Evolutionary conservation across 2,888 invertebrate species (phyloP).

Genomic region (Linnaemya vulpina): DNA sequence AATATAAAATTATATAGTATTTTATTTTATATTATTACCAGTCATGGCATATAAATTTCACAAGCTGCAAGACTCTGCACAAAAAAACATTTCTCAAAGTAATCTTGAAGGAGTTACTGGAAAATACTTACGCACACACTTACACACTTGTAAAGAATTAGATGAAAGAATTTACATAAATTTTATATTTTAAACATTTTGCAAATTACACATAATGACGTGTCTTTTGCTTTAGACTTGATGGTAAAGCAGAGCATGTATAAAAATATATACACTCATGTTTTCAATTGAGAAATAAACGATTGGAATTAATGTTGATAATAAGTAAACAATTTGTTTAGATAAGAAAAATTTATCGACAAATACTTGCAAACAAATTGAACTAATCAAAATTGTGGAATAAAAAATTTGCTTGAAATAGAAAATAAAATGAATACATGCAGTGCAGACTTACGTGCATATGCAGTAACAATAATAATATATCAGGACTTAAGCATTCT

Average conservation of each 20-base stretch:
- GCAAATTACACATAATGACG: conserved; percentile 26
- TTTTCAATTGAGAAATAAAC: background rate
- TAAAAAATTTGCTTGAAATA: no score
- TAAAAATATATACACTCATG: background rate
- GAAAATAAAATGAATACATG: background rate
- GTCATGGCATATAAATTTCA: conserved; percentile 44
- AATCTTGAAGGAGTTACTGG: conserved; percentile 14
- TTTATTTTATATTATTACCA: conserved; percentile 10
- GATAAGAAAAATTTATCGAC: background rate
- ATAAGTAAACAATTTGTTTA: background rate
- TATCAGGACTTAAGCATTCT: no score
- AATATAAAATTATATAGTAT: conserved; percentile 10
- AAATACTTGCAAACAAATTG: background rate
- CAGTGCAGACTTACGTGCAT: no score
- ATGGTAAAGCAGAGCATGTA: background rate
- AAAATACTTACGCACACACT: no score
- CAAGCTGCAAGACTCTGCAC: conserved; percentile 36
- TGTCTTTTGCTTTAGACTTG: conserved; percentile 12
- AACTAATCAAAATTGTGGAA: background rate
- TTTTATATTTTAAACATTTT: conserved; percentile 41
- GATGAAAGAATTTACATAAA: conserved; percentile 7
- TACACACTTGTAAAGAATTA: conserved; percentile 9
- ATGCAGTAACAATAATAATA: no score
- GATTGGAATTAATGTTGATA: background rate
- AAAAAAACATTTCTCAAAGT: conserved; percentile 22